Evolutionary conservation across 2,888 invertebrate genomes (phyloP).

Genomic region (Pheosia tremula): DNA sequence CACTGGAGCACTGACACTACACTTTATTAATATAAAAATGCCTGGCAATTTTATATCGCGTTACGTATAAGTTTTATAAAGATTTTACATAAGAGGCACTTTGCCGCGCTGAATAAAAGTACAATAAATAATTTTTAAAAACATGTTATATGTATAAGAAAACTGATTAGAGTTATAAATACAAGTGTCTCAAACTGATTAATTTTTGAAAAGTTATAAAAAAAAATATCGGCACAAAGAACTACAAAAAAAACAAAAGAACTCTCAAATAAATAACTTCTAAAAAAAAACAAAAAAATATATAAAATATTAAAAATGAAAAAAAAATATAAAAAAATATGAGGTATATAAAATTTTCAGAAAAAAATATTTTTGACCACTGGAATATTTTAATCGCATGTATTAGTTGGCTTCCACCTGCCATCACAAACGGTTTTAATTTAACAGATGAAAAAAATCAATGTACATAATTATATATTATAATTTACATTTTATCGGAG

Average conservation of each 20-base stretch:
- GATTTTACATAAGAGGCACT: constrained; percentile 76
- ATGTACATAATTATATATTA: constrained; percentile 15
- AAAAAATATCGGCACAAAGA: constrained; percentile 56
- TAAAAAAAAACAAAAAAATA: constrained; percentile 49
- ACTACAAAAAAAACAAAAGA: constrained; percentile 53
- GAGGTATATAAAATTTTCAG: constrained; percentile 50
- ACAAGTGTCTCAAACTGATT: constrained; percentile 73
- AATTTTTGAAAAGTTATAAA: constrained; percentile 69
- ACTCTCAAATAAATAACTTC: constrained; percentile 51
- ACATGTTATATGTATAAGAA: constrained; percentile 70
- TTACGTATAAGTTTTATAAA: constrained; percentile 78
- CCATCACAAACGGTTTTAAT: constrained; percentile 31
- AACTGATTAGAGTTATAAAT: constrained; percentile 70
- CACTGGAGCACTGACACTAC: constrained; percentile 47
- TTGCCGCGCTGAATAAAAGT: constrained; percentile 72
- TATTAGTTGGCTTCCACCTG: constrained; percentile 43
- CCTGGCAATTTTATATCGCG: constrained; percentile 63
- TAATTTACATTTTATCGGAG: not conserved
- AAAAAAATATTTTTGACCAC: constrained; percentile 61
- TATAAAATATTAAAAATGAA: constrained; percentile 43
- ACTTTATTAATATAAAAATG: constrained; percentile 46
- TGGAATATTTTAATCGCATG: constrained; percentile 53
- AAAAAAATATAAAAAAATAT: constrained; percentile 52
- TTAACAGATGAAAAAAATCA: constrained; percentile 31
- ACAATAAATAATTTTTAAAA: constrained; percentile 79